Evolutionary conservation across 1,140 invertebrate species (phyloP), one percentile per base, ranked within the genome.

Genomic region (Elysia chlorotica): DNA sequence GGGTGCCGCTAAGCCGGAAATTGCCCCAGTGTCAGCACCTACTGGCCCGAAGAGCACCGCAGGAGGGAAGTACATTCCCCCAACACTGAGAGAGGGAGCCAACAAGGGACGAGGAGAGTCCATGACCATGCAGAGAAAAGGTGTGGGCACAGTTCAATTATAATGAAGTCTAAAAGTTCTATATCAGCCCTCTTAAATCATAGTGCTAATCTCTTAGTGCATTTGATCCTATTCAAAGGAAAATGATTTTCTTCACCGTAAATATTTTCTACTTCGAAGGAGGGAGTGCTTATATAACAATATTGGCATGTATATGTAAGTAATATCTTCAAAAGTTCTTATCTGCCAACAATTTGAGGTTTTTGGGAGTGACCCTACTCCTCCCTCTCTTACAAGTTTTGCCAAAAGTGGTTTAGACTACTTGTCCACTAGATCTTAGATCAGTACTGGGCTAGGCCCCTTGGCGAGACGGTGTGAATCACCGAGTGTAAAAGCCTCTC

Each of bases 21-120:
- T 74, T 31, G 71, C 76, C n/a, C 65, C 80, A 10, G 61, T 74
- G 31, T 62, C 73, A 37, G 48, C 67, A 30, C 68, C 69, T 0
- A 71, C 68, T 4, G 62, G 73, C 21, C 37, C 74, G 21, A 62
- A 35, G 54, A 76, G 56, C 1, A 36, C 76, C 35, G 25, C 71
- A 54, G 77, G 88, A 5, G 75, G 88, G 6, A 89, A 90, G 77
- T 91, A 91, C 86, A 92, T 98, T 21, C 94, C 96, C 6, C 96
- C 96, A 25, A 93, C 91, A 83, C 86, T 96, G 85, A 91, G 96
- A 74, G 95, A 96, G 73, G 95, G 94, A 33, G 92, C 91, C 4
- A 90, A 88, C 25, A 89, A 88, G 78, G 91, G 92, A 78, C 89
- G 92, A 71, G 91, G 93, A 66, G 92, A 96, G 81, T 90, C 92